phyloP scores from a whole-genome alignment of 2,113 vertebrate genomes.

The Otocyon megalotis region DNA sequence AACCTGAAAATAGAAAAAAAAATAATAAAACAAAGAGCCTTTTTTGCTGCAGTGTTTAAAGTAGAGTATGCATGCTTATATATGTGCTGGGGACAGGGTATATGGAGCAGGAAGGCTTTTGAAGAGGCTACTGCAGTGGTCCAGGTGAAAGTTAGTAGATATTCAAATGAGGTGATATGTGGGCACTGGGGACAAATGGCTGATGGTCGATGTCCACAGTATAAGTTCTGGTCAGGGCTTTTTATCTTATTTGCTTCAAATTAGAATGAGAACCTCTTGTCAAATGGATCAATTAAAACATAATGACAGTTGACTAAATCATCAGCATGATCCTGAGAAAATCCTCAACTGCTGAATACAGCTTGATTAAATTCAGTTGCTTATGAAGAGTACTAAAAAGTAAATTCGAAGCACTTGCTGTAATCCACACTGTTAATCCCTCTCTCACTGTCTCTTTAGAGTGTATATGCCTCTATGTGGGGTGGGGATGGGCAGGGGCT shows the following conservation, averaged over 20 bases:
- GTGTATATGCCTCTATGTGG: no score
- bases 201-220: neutral
- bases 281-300: neutral
- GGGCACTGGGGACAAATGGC: neutral
- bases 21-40: neutral
- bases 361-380: neutral
- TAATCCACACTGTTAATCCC: neutral
- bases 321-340: neutral
- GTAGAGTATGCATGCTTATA: neutral
- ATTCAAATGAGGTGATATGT: neutral
- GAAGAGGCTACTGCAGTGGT: neutral
- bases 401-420: neutral
- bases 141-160: neutral
- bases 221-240: neutral
- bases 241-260: neutral
- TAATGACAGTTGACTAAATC: neutral
- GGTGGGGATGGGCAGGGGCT: accelerated
- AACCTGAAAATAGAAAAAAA: neutral
- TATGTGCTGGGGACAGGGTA: no score
- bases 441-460: neutral
- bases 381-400: neutral
- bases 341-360: neutral
- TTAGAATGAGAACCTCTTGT: neutral
- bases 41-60: neutral
- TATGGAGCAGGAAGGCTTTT: neutral